Evolutionary conservation across 2,888 invertebrate genomes (phyloP), one percentile per base, ranked within the genome.

Genomic region (Thyatira batis): DNA sequence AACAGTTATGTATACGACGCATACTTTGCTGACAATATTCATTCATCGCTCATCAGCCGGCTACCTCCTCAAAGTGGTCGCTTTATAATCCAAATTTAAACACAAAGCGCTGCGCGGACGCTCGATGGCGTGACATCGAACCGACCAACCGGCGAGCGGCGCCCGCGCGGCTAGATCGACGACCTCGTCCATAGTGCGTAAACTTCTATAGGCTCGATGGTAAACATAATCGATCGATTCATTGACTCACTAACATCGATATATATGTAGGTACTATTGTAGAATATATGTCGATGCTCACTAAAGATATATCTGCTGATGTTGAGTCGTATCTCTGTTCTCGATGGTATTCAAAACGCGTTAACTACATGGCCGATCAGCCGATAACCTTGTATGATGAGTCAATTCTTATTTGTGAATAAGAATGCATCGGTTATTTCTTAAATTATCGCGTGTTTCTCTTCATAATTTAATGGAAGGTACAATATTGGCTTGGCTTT

Each of bases 11-110:
- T 43, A 50, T 13, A 46, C 53, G 55, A 54, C 48, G 54, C 43
- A 48, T 53, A 53, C 49, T 53, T 30, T 57, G 64, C 71, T 70
- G 67, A 67, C 70, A 66, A 68, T 63, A 57, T 67, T 65, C 73
- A 68, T 71, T 71, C 78, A 76, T 70, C 57, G 63, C 63, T 58
- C 50, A 56, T 66, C 56, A 51, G 52, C 45, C 49, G 54, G 23
- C 69, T 72, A 61, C 17, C 48, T 48, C 17, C 48, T 27, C 6
- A 48, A 48, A 73, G 67, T 55, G 65, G 71, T 64, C 69, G 73
- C 69, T 62, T 80, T 81, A 74, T 82, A 81, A 82, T 85, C 87
- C 86, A 88, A 89, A 88, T 86, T 83, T 88, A 88, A 83, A 85
- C 82, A 73, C 75, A 71, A 76, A 76, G 77, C 71, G 39, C 39